Evolutionary conservation across 2,797 vertebrate genomes (phyloP).

Genomic region (Xenentodon cancila): DNA sequence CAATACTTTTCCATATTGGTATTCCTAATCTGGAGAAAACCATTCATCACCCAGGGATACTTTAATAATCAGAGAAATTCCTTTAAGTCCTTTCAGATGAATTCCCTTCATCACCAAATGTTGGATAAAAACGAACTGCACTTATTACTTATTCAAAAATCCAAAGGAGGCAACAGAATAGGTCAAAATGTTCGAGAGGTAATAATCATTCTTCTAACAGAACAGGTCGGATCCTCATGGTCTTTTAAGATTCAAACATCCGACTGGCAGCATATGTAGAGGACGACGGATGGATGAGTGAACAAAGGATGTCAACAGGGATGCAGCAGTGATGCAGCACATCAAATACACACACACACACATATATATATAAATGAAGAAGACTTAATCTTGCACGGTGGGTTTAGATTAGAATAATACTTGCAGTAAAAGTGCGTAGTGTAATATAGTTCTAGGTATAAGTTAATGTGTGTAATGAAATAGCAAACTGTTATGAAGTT

Average conservation of each 20-base stretch:
- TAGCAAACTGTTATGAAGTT: not conserved
- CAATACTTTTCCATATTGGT: not conserved
- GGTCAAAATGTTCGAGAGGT: conserved; percentile 3
- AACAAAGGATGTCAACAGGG: conserved; percentile 27
- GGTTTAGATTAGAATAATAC: conserved; percentile 41
- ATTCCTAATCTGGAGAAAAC: conserved; percentile 15
- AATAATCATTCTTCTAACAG: conserved; percentile 1
- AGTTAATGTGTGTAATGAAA: too few relatives aligned
- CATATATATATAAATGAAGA: too few relatives aligned
- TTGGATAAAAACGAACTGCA: conserved; percentile 9
- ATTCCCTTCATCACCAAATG: conserved; percentile 15
- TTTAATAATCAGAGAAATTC: conserved; percentile 26
- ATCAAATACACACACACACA: conserved; percentile 28
- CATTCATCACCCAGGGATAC: conserved; percentile 15
- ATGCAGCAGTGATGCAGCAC: conserved; percentile 8
- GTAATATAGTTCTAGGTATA: not conserved
- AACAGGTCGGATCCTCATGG: not conserved
- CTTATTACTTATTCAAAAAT: conserved; percentile 16
- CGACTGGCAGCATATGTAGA: conserved; percentile 27
- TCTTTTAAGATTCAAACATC: conserved; percentile 17
- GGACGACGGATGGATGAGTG: conserved; percentile 52
- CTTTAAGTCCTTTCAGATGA: conserved; percentile 13
- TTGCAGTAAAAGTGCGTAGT: conserved; percentile 11
- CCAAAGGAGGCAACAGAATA: not conserved
- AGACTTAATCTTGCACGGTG: conserved; percentile 17